Base-by-base conservation (phyloP, 2,888 invertebrate species). In the Trisateles emortualis region DNA sequence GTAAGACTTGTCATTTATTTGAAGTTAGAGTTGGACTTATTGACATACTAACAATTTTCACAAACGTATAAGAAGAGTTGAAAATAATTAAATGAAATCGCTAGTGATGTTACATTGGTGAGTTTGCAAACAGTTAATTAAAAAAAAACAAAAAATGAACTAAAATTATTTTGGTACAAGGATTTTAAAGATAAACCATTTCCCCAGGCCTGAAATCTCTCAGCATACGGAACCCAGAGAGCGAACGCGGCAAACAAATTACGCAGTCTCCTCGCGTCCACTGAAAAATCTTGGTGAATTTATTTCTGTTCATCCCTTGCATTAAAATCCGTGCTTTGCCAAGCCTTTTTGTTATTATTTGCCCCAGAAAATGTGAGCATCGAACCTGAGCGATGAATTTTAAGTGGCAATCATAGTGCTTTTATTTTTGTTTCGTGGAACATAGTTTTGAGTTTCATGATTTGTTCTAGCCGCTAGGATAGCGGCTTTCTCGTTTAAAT, bases 201-300 rank as follows among this genome's bases (percentile, higher is more conserved):
- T 26, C 11, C 22, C 6, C 26, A 26, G 26, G 13, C 14, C 14
- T 5, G 19, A 33, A 11, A 19, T 29, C 49, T 35, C 19, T 33
- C 29, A 11, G 14, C 33, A 38, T 46, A 53, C 47, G 72, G 64
- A 72, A 58, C 76, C 74, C 61, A 64, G 70, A 64, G 69, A 74
- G 69, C 64, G 69, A 74, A 74, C 74, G 72, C 64, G 64, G 65
- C 68, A 71, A 77, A 79, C 77, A 80, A 85, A 86, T 87, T 84
- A 87, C 81, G 78, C 72, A 87, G 84, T 86, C 87, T 43, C 66
- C 47, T 64, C 75, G 76, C 84, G 86, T 85, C 69, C 78, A 65
- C 68, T 83, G 85, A 86, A 87, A 87, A 87, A 87, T 86, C 84
- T 84, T 80, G 69, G 74, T 76, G 81, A 86, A 87, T 87, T 86